Evolutionary conservation across 2,888 invertebrate species (phyloP), one percentile per base, ranked within the genome.

Genomic region (Clanis bilineata): DNA sequence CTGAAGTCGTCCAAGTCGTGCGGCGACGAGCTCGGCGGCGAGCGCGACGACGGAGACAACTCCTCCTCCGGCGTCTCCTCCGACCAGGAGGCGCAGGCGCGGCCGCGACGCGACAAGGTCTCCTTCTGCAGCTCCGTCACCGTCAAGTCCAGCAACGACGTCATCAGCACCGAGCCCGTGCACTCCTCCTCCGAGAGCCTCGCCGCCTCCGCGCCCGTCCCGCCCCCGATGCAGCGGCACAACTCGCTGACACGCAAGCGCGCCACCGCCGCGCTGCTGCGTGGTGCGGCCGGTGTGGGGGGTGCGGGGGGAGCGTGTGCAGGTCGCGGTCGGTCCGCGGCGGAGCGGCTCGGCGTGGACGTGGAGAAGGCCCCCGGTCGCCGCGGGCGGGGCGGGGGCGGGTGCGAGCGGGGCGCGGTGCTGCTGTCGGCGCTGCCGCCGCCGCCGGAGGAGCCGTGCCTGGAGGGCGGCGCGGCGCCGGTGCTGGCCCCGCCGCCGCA

Each of bases 21-120:
- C 84, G 97, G 97, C 39, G 97, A 96, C 86, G 96, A 97, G 78
- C 94, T 97, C 70, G 90, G 91, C 63, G 72, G 69, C 54, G 92
- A 90, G 63, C 85, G 93, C 6, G 96, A 96, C 88, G 97, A 97
- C 85, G 96, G 96, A 56, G 97, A 97, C 86, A 97, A 97, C 86
- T 96, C 97, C 67, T 97, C 97, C 4, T 96, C 97, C 25, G 97
- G 97, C 22, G 97, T 97, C 0, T 97, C 97, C 67, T 96, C 96
- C 56, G 97, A 97, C 86, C 97, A 97, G 83, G 97, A 91, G 77
- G 88, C 88, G 59, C 83, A 83, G 64, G 82, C 84, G 0, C 70
- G 76, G 6, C 80, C 88, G 44, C 80, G 88, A 1, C 75, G 86
- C 10, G 91, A 91, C 71, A 90, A 90, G 71, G 92, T 93, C 15